phyloP scores from a whole-genome alignment of 2,113 vertebrate genomes.

The Ondatra zibethicus region DNA sequence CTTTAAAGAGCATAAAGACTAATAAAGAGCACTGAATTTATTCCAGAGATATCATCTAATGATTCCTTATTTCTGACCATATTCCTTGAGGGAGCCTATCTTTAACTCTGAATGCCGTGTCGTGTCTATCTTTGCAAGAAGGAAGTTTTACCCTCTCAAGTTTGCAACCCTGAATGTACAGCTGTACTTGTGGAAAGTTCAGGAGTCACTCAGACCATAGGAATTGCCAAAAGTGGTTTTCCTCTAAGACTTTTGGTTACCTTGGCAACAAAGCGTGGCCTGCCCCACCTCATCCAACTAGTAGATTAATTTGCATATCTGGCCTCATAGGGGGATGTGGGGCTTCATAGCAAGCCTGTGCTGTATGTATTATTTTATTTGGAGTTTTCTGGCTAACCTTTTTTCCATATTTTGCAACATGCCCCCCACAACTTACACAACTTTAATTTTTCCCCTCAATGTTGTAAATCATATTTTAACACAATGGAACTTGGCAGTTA shows the following conservation, averaged over 20 bases:
- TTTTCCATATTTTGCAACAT: constrained; percentile 63
- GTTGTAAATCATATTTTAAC: constrained; percentile 70
- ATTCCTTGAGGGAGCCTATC: background rate
- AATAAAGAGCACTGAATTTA: background rate
- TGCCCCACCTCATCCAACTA: background rate
- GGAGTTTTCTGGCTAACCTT: constrained; percentile 59
- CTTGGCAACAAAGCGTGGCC: background rate
- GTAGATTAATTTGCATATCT: constrained; percentile 10
- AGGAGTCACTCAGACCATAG: background rate
- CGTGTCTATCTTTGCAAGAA: constrained; percentile 13
- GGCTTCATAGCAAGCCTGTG: background rate
- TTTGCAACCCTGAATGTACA: background rate
- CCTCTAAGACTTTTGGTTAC: background rate
- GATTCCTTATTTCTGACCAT: background rate
- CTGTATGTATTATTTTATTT: constrained; percentile 24
- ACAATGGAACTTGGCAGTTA: constrained; percentile 63
- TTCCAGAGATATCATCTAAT: constrained; percentile 17
- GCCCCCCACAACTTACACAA: constrained; percentile 57
- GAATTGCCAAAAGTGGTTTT: background rate
- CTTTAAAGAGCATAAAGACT: background rate
- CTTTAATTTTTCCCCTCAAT: constrained; percentile 53
- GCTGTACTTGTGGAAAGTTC: background rate
- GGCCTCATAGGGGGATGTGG: background rate
- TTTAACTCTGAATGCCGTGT: background rate
- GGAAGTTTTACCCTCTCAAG: background rate